These are phyloP conservation scores for Ambastaia sidthimunki DNA, from an alignment of 2,797 vertebrate genomes.

Conservation along the genomic window DNA sequence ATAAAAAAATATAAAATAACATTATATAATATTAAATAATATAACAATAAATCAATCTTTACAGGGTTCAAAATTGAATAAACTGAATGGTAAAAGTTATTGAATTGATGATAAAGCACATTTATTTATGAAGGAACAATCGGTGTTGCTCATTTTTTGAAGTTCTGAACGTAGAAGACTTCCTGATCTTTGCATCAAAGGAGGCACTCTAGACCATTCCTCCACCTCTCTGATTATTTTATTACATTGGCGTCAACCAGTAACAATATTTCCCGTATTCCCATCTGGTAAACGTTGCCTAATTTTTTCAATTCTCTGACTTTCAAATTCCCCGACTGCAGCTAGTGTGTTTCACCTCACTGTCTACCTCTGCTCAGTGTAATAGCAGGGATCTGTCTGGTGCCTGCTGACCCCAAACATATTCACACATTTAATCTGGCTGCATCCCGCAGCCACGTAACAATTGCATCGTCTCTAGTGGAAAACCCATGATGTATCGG, in stretches of 20 bases:
- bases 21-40: too few relatives aligned
- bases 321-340: not conserved
- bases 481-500: constrained; percentile 24
- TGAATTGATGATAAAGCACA: too few relatives aligned
- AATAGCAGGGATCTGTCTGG: constrained; percentile 31
- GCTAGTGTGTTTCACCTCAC: constrained; percentile 9
- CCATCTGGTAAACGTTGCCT: constrained; percentile 1
- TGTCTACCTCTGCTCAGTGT: constrained; percentile 7
- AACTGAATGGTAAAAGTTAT: too few relatives aligned
- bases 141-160: too few relatives aligned
- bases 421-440: constrained; percentile 41
- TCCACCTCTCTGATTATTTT: not conserved
- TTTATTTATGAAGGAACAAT: too few relatives aligned
- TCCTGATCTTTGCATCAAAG: not conserved
- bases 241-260: not conserved
- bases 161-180: not conserved
- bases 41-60: too few relatives aligned
- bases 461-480: constrained; percentile 26
- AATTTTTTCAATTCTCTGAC: too few relatives aligned
- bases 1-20: too few relatives aligned
- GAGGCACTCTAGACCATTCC: not conserved
- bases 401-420: constrained; percentile 30
- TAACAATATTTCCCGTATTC: not conserved
- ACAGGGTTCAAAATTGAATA: too few relatives aligned
- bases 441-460: constrained; percentile 26